A percentile compares a stretch with the other conserved stretches of the same genome.
These are phyloP conservation scores for Miltochrista miniata DNA, from an alignment of 2,888 invertebrate species.

Conservation along the genomic window DNA sequence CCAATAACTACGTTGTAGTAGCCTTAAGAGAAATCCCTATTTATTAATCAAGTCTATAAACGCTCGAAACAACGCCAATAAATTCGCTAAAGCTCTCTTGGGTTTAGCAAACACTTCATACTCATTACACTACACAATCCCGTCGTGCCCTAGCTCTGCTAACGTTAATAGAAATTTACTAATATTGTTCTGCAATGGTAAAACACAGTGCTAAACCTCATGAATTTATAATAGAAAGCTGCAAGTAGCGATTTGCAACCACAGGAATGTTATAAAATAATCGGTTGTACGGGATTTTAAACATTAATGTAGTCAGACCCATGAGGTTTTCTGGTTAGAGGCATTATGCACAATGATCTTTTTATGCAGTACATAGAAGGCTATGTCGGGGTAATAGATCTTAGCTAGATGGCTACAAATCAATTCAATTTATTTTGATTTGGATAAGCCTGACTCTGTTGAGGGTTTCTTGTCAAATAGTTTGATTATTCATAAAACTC, in stretches of 20 bases:
- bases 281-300: constrained; percentile 8
- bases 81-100: too few relatives aligned
- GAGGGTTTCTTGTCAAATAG: too few relatives aligned
- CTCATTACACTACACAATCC: neutral
- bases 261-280: constrained; percentile 13
- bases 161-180: neutral
- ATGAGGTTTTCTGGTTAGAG: neutral
- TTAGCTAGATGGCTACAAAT: too few relatives aligned
- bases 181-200: neutral
- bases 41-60: too few relatives aligned
- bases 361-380: neutral
- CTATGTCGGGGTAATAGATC: neutral
- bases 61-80: too few relatives aligned
- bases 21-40: too few relatives aligned
- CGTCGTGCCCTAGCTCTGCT: neutral
- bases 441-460: too few relatives aligned
- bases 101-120: too few relatives aligned
- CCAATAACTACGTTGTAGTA: too few relatives aligned
- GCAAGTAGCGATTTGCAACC: constrained; percentile 3
- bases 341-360: neutral
- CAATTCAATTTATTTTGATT: too few relatives aligned
- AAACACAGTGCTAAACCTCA: neutral
- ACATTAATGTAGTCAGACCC: constrained; percentile 1
- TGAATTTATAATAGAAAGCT: constrained; percentile 10
- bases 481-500: too few relatives aligned